Base-by-base conservation (phyloP, 2,797 vertebrate genomes). In the Enteromius paludinosus region DNA sequence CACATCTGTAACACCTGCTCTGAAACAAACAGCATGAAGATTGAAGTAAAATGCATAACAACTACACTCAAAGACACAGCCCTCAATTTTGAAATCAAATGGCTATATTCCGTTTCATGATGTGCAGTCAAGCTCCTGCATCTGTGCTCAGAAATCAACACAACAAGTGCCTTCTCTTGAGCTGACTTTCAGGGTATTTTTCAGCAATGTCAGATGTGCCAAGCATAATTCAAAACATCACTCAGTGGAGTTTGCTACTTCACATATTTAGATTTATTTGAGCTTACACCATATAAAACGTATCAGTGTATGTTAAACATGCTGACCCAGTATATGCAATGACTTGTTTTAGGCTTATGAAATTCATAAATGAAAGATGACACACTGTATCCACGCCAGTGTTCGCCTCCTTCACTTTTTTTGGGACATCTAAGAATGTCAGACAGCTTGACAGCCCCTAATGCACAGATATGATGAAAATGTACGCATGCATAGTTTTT, bases 401-500 rank as follows among this genome's bases (percentile, higher is more conserved):
- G 18, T 54, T 11, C 0, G 33, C 35, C 17, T 38, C 69, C 28
- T 25, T 11, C 14, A 15, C 9, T 35, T 23, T n/a, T 78, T 73
- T 66, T 23, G 33, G 28, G n/a, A 77, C 35, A 28, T 52, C 2
- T 23, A 17, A 69, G 35, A 4, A 61, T 69, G 25, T 47, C 0
- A 11, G 41, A 41, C 69, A 71, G 43, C 66, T 69, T 64, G 72
- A 49, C 61, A 18, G 28, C 52, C 52, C 35, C 14, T 49, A 76
- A 64, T 80, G 41, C 49, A 11, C 59, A 65, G 30, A 56, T 78
- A 70, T 80, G 47, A 73, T 77, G 59, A 80, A 84, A 73, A 71
- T 73, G 61, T 28, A 71, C 35, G 30, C 62, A 78, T 77, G 35
- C 35, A 49, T 54, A 78, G 30, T 69, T 33, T 18, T 14, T 73